Evolutionary conservation across 1,140 invertebrate species (phyloP).

Genomic region (Chelonus insularis): DNA sequence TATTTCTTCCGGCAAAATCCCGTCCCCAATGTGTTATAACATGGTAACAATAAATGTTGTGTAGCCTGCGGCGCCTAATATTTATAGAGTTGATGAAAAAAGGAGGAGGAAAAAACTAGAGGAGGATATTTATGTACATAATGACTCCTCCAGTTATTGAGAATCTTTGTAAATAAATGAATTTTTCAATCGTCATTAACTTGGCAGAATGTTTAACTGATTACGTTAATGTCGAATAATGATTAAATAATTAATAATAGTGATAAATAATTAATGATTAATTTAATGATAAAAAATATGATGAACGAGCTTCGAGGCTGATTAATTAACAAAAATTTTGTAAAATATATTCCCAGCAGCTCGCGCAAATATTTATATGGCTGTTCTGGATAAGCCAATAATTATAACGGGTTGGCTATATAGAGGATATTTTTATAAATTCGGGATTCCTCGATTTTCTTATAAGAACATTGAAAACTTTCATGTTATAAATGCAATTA

Average conservation of each 20-base stretch:
- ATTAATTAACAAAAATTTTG: slow-evolving; percentile 24
- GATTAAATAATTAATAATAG: no score
- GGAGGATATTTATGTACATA: no score
- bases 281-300: no score
- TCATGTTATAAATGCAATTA: slow-evolving; percentile 18
- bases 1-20: slow-evolving; percentile 21
- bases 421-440: slow-evolving; percentile 30
- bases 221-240: no score
- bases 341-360: slow-evolving; percentile 19
- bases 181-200: no score
- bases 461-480: slow-evolving; percentile 21
- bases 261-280: no score
- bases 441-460: slow-evolving; percentile 27
- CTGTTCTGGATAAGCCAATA: slow-evolving; percentile 15
- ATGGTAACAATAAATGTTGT: slow-evolving; percentile 11
- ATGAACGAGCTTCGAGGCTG: slow-evolving; percentile 29
- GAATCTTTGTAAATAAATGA: no score
- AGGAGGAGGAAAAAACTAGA: no score
- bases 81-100: not conserved
- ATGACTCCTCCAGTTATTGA: no score
- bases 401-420: slow-evolving; percentile 13
- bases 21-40: slow-evolving; percentile 18
- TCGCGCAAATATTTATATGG: slow-evolving; percentile 23
- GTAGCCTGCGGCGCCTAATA: slow-evolving; percentile 24
- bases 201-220: no score